A percentile compares a stretch with the other conserved stretches of the same genome.
Evolutionary conservation across 2,797 vertebrate genomes (phyloP).

Genomic region (Galago senegalensis): DNA sequence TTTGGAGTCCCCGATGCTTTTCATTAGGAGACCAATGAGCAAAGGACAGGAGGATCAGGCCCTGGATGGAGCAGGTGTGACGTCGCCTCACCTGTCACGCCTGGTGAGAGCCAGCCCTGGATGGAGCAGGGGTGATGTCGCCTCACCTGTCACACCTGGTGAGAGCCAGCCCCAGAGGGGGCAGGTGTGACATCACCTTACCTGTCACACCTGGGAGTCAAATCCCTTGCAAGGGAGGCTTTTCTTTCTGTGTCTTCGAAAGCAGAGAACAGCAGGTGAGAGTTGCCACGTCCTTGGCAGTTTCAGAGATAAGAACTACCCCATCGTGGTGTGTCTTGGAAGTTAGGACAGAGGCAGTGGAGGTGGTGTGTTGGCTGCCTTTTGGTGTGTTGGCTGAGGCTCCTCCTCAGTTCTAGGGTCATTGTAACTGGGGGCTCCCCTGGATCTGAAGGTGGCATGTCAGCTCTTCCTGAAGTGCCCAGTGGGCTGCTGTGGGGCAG

Average conservation of each 20-base stretch:
- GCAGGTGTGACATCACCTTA: too few relatives aligned
- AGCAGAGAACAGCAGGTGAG: rapidly evolving
- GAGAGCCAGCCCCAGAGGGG: too few relatives aligned
- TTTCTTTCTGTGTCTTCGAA: neutral
- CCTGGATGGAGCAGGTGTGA: rapidly evolving
- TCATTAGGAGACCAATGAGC: neutral
- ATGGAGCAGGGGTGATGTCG: too few relatives aligned
- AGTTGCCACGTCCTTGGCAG: rapidly evolving
- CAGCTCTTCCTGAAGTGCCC: neutral
- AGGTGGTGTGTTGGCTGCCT: too few relatives aligned
- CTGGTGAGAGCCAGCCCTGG: too few relatives aligned
- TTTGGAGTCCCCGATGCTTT: neutral
- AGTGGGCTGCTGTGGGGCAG: neutral
- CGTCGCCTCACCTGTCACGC: too few relatives aligned
- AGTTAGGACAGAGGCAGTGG: rapidly evolving
- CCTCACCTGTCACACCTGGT: too few relatives aligned
- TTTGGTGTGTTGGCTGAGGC: too few relatives aligned
- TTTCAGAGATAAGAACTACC: neutral
- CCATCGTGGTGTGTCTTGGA: rapidly evolving
- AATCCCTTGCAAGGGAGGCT: rapidly evolving
- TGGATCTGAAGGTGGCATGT: too few relatives aligned
- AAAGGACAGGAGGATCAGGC: neutral
- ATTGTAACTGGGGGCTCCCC: neutral
- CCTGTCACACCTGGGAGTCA: too few relatives aligned
- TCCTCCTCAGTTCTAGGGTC: rapidly evolving